Evolutionary conservation across 2,888 invertebrate genomes (phyloP).

Genomic region (Heliconius ethilla): DNA sequence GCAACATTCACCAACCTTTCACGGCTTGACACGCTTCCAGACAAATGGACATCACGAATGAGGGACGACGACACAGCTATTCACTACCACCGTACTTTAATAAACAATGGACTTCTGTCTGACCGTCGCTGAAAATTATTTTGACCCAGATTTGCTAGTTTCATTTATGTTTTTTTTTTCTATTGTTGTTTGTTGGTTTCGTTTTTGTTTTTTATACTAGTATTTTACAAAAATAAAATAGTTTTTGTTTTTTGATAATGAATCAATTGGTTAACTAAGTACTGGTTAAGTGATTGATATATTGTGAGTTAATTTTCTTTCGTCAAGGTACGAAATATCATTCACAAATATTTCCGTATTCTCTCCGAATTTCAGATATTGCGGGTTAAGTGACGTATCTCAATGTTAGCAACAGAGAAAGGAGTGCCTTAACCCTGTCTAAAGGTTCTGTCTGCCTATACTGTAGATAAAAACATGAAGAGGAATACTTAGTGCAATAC

Average conservation of each 20-base stretch:
- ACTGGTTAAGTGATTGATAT: background rate
- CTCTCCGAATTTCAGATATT: too few species aligned
- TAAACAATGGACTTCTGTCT: slow-evolving; percentile 14
- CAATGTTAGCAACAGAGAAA: background rate
- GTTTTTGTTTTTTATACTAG: too few species aligned
- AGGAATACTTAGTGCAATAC: too few species aligned
- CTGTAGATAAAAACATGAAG: too few species aligned
- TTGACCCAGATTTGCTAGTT: slow-evolving; percentile 12
- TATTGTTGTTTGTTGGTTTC: background rate
- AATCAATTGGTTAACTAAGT: background rate
- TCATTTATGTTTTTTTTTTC: background rate
- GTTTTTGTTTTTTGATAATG: slow-evolving; percentile 3
- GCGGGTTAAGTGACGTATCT: background rate
- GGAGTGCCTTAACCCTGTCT: background rate
- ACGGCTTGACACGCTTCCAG: slow-evolving; percentile 6
- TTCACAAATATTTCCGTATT: background rate
- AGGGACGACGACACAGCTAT: slow-evolving; percentile 30
- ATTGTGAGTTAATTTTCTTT: background rate
- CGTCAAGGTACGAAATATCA: too few species aligned
- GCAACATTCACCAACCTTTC: background rate
- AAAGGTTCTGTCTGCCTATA: too few species aligned
- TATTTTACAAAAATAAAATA: too few species aligned
- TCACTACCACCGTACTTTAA: slow-evolving; percentile 20
- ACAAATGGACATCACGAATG: slow-evolving; percentile 12
- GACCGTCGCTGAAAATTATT: slow-evolving; percentile 14